Base-by-base conservation (phyloP, 2,888 invertebrate genomes). In the Pristionchus exspectatus region DNA sequence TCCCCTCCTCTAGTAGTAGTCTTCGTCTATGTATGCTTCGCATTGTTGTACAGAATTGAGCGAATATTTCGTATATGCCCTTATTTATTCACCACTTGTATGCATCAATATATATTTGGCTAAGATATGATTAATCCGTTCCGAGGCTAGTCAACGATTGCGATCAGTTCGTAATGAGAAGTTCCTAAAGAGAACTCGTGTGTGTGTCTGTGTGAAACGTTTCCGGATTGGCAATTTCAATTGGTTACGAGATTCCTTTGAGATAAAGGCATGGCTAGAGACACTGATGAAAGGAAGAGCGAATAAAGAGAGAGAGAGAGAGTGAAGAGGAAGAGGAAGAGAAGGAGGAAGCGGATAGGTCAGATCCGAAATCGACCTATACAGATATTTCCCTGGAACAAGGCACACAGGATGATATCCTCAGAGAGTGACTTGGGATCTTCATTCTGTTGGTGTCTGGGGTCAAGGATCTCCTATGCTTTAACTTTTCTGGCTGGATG, bases 241-340 rank as follows among this genome's bases (percentile, higher is more conserved):
- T 81, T 81, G 85, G 33, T 59, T 85, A 33, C 63, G 85, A 66
- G 59, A 85, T 85, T 85, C 85, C 44, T 24, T 24, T 63, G 59
- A 85, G 85, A 85, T 59, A 85, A 66, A 85, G 27, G 56, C 21
- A n/a, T n/a, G 38, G 84, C 56, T 54, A 84, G 56, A 54, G 84
- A 63, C 27, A 27, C 18, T 54, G 59, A 84, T 84, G 84, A 54
- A 84, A 54, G 54, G 83, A 83, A 50, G 54, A 24, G 83, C 50
- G 84, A 50, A 59, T 50, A 33, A 44, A 77, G 44, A 50, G 81
- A 21, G 27, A 50, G 21, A 81, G 38, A 54, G 38, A 84, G 38
- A 21, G 56, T 16, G 54, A 33, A 84, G 50, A 84, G 54, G 59
- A 85, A 59, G 63, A 85, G 33, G 85, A 85, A 56, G 38, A 56